Conservation (phyloP, 2,797 vertebrate genomes). For the Myiotriccus ornatus region DNA sequence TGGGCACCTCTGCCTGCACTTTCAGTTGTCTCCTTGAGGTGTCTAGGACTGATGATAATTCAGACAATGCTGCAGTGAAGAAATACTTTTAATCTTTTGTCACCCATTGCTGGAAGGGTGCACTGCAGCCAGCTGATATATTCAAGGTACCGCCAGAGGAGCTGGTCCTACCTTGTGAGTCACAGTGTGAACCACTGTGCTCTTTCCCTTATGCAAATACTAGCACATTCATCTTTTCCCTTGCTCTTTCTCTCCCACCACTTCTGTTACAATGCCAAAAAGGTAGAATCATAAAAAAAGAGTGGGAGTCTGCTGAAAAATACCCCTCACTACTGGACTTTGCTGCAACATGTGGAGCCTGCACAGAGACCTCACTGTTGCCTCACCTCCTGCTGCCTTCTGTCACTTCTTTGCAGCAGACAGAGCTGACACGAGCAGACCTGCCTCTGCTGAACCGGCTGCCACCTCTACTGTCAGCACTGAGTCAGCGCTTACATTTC, state of each 20-base stretch:
- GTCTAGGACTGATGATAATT: background rate
- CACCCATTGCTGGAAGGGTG: background rate
- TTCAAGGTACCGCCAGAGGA: fast-evolving
- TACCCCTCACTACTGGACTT: background rate
- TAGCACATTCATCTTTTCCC: background rate
- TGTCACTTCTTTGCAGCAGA: background rate
- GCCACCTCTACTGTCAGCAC: background rate
- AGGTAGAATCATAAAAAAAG: background rate
- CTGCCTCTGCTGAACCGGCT: background rate
- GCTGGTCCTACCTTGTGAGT: background rate
- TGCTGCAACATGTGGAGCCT: background rate
- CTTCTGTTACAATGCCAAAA: background rate
- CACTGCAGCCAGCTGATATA: background rate
- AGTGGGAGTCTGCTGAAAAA: background rate
- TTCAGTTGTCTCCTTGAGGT: background rate
- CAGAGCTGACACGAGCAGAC: background rate
- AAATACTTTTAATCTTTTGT: background rate
- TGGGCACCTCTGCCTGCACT: background rate
- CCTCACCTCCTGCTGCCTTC: background rate
- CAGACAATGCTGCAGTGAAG: background rate
- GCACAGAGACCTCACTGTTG: background rate
- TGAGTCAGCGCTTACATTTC: background rate
- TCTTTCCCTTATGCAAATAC: background rate
- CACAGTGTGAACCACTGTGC: background rate
- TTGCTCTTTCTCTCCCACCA: background rate